Evolutionary conservation across 2,888 invertebrate genomes (phyloP).

Genomic region (Eupithecia pulchellata): DNA sequence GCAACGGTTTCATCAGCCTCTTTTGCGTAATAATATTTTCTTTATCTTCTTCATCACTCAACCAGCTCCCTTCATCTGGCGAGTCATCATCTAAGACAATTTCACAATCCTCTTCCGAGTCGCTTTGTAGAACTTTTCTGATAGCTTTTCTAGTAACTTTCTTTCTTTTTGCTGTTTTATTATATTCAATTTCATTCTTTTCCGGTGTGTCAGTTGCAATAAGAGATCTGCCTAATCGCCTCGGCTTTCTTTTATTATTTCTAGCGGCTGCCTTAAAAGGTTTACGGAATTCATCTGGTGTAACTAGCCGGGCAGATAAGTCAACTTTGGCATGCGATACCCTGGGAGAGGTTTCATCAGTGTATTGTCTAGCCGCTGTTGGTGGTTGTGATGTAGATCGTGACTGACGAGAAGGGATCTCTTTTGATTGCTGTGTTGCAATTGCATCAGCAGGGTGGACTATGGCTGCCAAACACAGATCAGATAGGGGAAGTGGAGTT

Average conservation of each 20-base stretch:
- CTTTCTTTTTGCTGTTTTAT: slow-evolving; percentile 15
- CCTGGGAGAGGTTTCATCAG: slow-evolving; percentile 15
- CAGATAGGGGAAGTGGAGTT: background rate
- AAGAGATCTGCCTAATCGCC: slow-evolving; percentile 23
- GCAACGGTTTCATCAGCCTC: slow-evolving; percentile 13
- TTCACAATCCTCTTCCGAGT: slow-evolving; percentile 20
- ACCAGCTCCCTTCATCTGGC: slow-evolving; percentile 19
- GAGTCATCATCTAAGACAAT: slow-evolving; percentile 18
- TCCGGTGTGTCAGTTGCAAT: slow-evolving; percentile 25
- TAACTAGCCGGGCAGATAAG: slow-evolving; percentile 3
- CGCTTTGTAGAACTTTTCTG: slow-evolving; percentile 24
- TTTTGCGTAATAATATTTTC: slow-evolving; percentile 11
- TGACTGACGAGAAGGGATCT: slow-evolving; percentile 12
- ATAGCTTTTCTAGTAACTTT: slow-evolving; percentile 15
- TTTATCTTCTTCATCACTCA: slow-evolving; percentile 16
- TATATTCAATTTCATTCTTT: slow-evolving; percentile 12
- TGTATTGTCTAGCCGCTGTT: slow-evolving; percentile 12
- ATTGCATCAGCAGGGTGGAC: slow-evolving; percentile 7
- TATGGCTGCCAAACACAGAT: background rate
- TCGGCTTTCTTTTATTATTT: slow-evolving; percentile 22
- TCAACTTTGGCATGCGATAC: background rate
- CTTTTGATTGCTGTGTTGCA: slow-evolving; percentile 13
- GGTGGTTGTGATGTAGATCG: slow-evolving; percentile 10
- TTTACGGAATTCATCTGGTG: slow-evolving; percentile 3
- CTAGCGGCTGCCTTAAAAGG: background rate